phyloP scores from a whole-genome alignment of 1,140 invertebrate genomes.

The Eupeodes corollae region DNA sequence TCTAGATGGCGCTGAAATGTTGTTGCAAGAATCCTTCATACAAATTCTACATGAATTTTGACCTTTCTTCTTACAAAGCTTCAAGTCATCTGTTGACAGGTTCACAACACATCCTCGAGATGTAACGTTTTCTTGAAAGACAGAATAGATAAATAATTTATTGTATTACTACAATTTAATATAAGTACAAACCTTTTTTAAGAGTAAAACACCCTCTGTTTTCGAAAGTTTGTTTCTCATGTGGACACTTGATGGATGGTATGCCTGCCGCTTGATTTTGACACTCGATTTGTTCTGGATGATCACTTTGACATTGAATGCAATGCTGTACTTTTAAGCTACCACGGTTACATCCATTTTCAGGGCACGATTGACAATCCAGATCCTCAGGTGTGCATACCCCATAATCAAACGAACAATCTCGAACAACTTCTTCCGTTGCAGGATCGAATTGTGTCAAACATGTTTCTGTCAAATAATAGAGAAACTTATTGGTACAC shows the following conservation, averaged over 20 bases:
- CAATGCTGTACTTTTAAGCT: not conserved
- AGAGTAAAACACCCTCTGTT: not conserved
- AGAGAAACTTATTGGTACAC: not conserved
- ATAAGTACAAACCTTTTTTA: too few relatives aligned
- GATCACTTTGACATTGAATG: not conserved
- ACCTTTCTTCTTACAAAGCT: constrained; percentile 9
- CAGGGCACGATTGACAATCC: not conserved
- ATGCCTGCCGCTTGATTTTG: not conserved
- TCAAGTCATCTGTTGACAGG: constrained; percentile 4
- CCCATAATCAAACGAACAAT: not conserved
- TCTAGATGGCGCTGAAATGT: not conserved
- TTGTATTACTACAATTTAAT: too few relatives aligned
- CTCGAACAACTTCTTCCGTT: not conserved
- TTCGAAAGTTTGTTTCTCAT: not conserved
- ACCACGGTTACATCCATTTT: not conserved
- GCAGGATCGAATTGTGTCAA: not conserved
- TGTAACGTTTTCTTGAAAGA: constrained; percentile 4
- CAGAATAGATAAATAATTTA: too few relatives aligned
- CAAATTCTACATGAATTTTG: too few relatives aligned
- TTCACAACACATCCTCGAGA: constrained; percentile 22
- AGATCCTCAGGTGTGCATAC: not conserved
- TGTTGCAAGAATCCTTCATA: constrained; percentile 10
- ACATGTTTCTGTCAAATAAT: not conserved
- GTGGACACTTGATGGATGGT: not conserved
- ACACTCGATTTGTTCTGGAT: not conserved